These are phyloP conservation scores for Archegozetes longisetosus DNA, from an alignment of 1,140 invertebrate genomes.

Conservation along the genomic window DNA sequence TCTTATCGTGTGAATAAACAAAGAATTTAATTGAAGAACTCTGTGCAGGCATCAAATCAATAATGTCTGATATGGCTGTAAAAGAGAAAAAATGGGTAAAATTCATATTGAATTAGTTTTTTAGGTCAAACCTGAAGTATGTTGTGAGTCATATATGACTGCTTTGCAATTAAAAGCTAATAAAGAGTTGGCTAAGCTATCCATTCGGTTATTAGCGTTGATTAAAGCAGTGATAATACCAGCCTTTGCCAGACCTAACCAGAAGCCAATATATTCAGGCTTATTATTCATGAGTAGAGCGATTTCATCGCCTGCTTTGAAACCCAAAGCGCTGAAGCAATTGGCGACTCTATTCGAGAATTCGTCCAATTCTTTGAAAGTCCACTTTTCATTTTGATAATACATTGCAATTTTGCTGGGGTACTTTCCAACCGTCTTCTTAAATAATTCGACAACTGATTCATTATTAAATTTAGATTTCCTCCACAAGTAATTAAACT, in stretches of 20 bases:
- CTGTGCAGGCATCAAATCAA: not conserved
- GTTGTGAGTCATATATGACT: slow-evolving; percentile 21
- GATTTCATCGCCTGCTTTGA: slow-evolving; percentile 54
- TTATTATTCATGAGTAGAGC: slow-evolving; percentile 67
- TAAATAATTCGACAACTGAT: slow-evolving; percentile 52
- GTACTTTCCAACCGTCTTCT: slow-evolving; percentile 19
- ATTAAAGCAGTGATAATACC: slow-evolving; percentile 25
- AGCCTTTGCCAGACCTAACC: slow-evolving; percentile 50
- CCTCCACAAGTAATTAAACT: too few relatives aligned
- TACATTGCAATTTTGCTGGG: slow-evolving; percentile 35
- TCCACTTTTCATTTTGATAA: slow-evolving; percentile 60
- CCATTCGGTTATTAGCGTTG: slow-evolving; percentile 24
- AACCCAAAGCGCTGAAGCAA: slow-evolving; percentile 49
- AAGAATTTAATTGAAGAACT: not conserved
- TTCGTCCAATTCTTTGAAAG: slow-evolving; percentile 51
- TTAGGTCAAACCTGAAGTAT: not conserved
- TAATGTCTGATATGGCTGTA: not conserved
- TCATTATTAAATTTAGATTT: not conserved
- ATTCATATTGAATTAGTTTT: not conserved
- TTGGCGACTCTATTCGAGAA: slow-evolving; percentile 56
- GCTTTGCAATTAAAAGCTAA: slow-evolving; percentile 24
- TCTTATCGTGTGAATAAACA: not conserved
- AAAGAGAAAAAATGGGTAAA: not conserved
- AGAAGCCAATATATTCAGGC: slow-evolving; percentile 64
- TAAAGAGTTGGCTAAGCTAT: slow-evolving; percentile 23